phyloP scores from a whole-genome alignment of 1,140 invertebrate genomes.

The Ridgeia piscesae region DNA sequence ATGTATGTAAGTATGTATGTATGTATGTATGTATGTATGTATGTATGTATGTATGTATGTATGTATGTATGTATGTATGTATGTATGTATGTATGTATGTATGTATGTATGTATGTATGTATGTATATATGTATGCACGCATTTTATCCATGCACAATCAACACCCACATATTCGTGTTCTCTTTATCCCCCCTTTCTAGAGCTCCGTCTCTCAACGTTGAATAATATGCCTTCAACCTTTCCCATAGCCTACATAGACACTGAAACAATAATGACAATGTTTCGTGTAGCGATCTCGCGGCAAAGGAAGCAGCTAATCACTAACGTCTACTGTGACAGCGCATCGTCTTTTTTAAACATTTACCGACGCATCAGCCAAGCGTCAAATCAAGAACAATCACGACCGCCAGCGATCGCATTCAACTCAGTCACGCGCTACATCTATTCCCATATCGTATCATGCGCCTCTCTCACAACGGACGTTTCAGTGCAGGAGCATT shows the following conservation, averaged over 20 bases:
- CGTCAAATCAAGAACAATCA: background rate
- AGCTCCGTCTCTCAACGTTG: background rate
- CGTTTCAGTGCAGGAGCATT: background rate
- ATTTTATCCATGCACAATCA: slow-evolving; percentile 1
- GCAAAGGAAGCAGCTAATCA: background rate
- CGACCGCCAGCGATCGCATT: background rate
- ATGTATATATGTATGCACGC: slow-evolving; percentile 10
- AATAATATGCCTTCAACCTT: background rate
- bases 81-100: slow-evolving; percentile 29
- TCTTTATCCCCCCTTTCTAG: too few relatives aligned
- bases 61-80: slow-evolving; percentile 27
- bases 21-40: too few relatives aligned
- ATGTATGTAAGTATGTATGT: too few relatives aligned
- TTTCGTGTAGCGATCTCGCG: background rate
- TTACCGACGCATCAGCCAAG: background rate
- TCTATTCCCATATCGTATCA: background rate
- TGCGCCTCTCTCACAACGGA: background rate
- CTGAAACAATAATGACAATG: background rate
- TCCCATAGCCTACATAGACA: too few relatives aligned
- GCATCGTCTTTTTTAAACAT: background rate
- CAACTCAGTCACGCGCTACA: background rate
- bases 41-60: slow-evolving; percentile 1
- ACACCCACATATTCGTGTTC: too few relatives aligned
- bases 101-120: slow-evolving; percentile 25
- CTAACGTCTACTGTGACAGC: background rate